A percentile compares a stretch with the other conserved stretches of the same genome.
Evolutionary conservation across 2,797 vertebrate genomes (phyloP).

Genomic region (Hapalemur alaotrensis): DNA sequence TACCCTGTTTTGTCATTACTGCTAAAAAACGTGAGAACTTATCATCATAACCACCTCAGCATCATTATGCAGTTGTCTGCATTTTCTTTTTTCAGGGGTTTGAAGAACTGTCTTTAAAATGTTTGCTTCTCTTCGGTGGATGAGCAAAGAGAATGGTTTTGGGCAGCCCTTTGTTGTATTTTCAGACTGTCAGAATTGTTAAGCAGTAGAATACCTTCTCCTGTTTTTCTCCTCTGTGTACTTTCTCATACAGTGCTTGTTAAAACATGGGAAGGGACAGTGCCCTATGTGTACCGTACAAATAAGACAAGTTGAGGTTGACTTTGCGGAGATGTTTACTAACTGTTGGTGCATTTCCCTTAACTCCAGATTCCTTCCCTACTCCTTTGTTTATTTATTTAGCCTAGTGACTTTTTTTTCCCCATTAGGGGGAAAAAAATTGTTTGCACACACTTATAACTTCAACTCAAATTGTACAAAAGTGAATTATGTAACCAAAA

Average conservation of each 20-base stretch:
- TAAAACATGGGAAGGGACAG: background rate
- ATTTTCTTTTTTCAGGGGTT: background rate
- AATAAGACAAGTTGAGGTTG: too few species aligned
- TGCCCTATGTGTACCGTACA: rapidly evolving
- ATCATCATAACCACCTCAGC: background rate
- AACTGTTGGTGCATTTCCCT: background rate
- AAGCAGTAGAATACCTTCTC: background rate
- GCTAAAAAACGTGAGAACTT: background rate
- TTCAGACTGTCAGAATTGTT: background rate
- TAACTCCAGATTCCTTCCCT: background rate
- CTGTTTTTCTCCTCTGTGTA: rapidly evolving
- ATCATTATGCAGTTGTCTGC: background rate
- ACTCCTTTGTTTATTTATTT: background rate
- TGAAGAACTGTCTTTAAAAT: background rate
- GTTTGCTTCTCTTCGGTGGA: background rate
- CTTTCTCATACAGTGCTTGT: background rate
- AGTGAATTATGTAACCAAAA: too few species aligned
- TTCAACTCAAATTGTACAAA: too few species aligned
- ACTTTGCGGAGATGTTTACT: background rate
- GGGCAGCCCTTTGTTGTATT: background rate
- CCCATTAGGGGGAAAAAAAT: background rate
- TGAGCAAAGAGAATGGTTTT: background rate
- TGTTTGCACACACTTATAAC: too few species aligned
- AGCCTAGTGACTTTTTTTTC: background rate
- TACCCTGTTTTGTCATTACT: background rate